A percentile compares a stretch with the other conserved stretches of the same genome.
Evolutionary conservation across 2,113 vertebrate species (phyloP).

Genomic region (Phalacrocorax brasilianus): DNA sequence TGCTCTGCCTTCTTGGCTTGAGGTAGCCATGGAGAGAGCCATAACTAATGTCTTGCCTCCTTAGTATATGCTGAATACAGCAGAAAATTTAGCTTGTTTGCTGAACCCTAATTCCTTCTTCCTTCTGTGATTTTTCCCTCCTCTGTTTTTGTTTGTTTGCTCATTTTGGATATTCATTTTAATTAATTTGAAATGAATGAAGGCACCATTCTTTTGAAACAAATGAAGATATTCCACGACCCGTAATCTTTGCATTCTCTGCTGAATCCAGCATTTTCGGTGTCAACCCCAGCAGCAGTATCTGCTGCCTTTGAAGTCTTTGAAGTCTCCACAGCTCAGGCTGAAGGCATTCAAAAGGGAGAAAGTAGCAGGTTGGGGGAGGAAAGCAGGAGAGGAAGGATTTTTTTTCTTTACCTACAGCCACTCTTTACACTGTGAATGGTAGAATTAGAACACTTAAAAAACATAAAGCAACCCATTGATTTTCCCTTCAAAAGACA

Average conservation of each 20-base stretch:
- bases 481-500: constrained; percentile 67
- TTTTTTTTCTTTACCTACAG: constrained; percentile 36
- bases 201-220: background rate
- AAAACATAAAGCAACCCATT: constrained; percentile 53
- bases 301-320: constrained; percentile 72
- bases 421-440: constrained; percentile 43
- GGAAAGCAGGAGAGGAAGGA: background rate
- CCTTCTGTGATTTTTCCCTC: background rate
- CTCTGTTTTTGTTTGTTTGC: background rate
- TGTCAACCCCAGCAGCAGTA: constrained; percentile 40
- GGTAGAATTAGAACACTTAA: constrained; percentile 51
- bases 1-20: background rate
- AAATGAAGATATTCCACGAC: constrained; percentile 16
- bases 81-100: background rate
- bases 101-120: background rate
- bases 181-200: background rate
- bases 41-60: background rate
- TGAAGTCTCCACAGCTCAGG: constrained; percentile 68
- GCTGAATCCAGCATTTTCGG: constrained; percentile 63
- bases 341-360: constrained; percentile 59
- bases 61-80: background rate
- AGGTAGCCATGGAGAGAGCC: background rate
- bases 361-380: constrained; percentile 45
- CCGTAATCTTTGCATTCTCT: constrained; percentile 50
- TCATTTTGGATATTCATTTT: background rate